Conservation (phyloP, 1,140 invertebrate genomes). For the Drosophila kikkawai region DNA sequence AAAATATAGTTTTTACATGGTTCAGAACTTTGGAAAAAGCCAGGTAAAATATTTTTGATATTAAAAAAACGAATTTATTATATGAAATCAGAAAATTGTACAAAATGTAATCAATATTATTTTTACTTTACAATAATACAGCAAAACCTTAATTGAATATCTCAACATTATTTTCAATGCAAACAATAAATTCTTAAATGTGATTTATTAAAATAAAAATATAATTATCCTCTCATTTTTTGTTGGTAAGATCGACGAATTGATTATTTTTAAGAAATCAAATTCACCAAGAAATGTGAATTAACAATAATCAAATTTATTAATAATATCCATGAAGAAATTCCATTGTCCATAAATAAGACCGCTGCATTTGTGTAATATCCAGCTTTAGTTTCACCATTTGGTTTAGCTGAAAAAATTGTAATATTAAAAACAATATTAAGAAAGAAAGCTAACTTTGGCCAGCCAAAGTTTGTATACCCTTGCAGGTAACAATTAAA, state of each 20-base stretch:
- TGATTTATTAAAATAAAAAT: not conserved
- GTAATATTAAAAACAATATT: too few relatives aligned
- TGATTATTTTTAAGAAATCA: not conserved
- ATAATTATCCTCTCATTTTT: not conserved
- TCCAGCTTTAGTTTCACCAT: conserved; percentile 11
- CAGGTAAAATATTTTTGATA: not conserved
- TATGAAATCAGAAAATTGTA: too few relatives aligned
- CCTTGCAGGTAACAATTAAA: too few relatives aligned
- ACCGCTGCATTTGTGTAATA: conserved; percentile 9
- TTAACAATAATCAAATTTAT: not conserved
- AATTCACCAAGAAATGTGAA: not conserved
- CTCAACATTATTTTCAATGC: not conserved
- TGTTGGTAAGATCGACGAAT: not conserved
- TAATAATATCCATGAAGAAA: conserved; percentile 13
- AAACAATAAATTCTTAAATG: not conserved
- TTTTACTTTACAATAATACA: too few relatives aligned
- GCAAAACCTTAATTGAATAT: not conserved
- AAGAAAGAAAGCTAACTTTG: too few relatives aligned
- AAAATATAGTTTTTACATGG: not conserved
- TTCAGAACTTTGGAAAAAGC: not conserved
- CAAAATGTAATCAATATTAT: too few relatives aligned
- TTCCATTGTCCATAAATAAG: too few relatives aligned
- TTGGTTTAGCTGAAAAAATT: not conserved
- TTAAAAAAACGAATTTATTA: too few relatives aligned
- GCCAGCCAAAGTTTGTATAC: too few relatives aligned